phyloP scores from a whole-genome alignment of 53 echinoderm and acorn worm genomes.

The Zoroaster sp. region DNA sequence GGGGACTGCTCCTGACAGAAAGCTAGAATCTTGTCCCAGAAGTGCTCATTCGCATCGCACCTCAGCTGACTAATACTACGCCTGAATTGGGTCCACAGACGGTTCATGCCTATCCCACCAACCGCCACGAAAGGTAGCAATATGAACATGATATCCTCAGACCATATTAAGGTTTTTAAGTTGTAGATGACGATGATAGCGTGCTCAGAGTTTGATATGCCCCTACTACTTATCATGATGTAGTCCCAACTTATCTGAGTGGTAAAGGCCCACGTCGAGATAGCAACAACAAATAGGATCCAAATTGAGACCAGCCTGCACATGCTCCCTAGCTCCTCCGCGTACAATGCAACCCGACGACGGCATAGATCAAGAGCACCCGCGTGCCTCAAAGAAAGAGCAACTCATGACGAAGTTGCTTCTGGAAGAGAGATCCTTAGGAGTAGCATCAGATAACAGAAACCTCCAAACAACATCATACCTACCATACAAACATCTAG shows the following conservation, averaged over 20 bases:
- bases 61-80: not conserved
- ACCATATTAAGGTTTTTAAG: too few relatives aligned
- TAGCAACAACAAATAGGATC: not conserved
- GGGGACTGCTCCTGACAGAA: not conserved
- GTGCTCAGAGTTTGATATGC: too few relatives aligned
- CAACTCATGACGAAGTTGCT: too few relatives aligned
- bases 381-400: too few relatives aligned
- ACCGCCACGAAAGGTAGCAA: not conserved
- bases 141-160: too few relatives aligned
- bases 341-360: not conserved
- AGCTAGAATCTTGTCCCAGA: not conserved
- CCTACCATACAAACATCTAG: too few relatives aligned
- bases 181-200: too few relatives aligned
- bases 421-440: too few relatives aligned
- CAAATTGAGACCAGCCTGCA: not conserved
- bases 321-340: not conserved
- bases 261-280: not conserved
- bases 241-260: too few relatives aligned
- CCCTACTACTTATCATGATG: too few relatives aligned
- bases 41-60: not conserved
- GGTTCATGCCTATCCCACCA: not conserved
- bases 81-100: not conserved
- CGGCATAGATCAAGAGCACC: not conserved
- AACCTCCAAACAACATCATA: too few relatives aligned
- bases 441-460: too few relatives aligned